Evolutionary conservation across 2,113 vertebrate genomes (phyloP), one percentile per base, ranked within the genome.

Genomic region (Triplophysa rosa): DNA sequence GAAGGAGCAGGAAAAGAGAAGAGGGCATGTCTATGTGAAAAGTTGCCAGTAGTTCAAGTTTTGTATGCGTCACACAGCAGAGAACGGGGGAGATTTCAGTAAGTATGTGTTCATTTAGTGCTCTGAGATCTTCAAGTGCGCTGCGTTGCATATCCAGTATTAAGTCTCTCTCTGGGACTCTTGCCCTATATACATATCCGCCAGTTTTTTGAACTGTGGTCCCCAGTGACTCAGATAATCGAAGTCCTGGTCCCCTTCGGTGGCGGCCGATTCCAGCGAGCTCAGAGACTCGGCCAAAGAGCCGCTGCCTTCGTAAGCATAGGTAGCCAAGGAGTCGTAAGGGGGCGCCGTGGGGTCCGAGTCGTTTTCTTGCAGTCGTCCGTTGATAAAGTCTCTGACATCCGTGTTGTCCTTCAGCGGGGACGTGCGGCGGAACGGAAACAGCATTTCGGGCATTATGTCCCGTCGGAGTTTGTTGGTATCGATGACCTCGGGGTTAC

Each of bases 201-300:
- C 96, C 77, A 99, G 82, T 93, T 98, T 99, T 79, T 96, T 96
- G 71, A 99, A 99, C 3, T 94, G 95, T 3, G 98, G 96, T 2
- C 98, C 98, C 98, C 98, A 99, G 83, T 94, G 95, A 85, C 94
- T 94, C 85, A 99, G 96, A 92, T 97, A 99, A 87, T 99, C 97
- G 68, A 96, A 99, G 80, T 95, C 97, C 81, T 99, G 98, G 92
- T 99, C 98, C 17, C 95, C 95, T 67, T 99, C 98, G 0, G 95
- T 97, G 17, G 95, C 95, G 1, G 91, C 92, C 0, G 98, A 99
- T 74, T 98, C 98, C 81, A 99, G 88, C 0, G 98, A 99, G 67
- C 98, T 99, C 85, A 99, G 92, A 0, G 98, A 99, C 70, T 97
- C 98, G 0, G 97, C 97, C 69, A 98, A 88, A 1, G 97, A 98